A percentile compares a stretch with the other conserved stretches of the same genome.
phyloP scores from a whole-genome alignment of 2,797 vertebrate genomes.

The Uromys caudimaculatus region DNA sequence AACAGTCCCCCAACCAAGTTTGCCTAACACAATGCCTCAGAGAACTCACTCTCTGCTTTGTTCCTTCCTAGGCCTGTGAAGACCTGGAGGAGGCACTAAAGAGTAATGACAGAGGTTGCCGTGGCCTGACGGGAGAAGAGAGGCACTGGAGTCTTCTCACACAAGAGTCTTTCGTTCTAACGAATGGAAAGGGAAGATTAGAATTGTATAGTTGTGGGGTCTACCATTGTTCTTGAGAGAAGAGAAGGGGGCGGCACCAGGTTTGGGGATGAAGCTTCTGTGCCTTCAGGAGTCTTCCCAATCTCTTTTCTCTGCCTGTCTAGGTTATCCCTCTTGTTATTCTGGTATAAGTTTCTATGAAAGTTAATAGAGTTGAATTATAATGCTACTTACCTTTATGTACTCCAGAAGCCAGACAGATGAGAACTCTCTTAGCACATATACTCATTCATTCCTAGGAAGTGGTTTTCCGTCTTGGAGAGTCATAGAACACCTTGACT shows the following conservation, averaged over 20 bases:
- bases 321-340: not conserved
- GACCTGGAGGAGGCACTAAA: not conserved
- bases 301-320: not conserved
- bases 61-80: not conserved
- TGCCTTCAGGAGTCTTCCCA: not conserved
- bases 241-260: not conserved
- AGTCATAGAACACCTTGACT: not conserved
- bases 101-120: not conserved
- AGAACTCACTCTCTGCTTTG: not conserved
- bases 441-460: not conserved
- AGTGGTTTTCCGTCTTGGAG: not conserved
- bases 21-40: not conserved
- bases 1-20: not conserved
- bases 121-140: not conserved
- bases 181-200: not conserved
- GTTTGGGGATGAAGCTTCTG: not conserved
- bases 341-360: not conserved
- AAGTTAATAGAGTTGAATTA: not conserved
- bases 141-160: not conserved
- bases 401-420: not conserved
- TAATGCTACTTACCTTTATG: not conserved
- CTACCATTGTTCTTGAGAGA: not conserved
- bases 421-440: not conserved
- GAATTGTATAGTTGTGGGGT: not conserved
- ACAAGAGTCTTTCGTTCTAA: not conserved